Evolutionary conservation across 30 jellyfish, hydroid and myxozoan genomes (phyloP), one percentile per base, ranked within the genome.

Genomic region (Hydractinia echinata): DNA sequence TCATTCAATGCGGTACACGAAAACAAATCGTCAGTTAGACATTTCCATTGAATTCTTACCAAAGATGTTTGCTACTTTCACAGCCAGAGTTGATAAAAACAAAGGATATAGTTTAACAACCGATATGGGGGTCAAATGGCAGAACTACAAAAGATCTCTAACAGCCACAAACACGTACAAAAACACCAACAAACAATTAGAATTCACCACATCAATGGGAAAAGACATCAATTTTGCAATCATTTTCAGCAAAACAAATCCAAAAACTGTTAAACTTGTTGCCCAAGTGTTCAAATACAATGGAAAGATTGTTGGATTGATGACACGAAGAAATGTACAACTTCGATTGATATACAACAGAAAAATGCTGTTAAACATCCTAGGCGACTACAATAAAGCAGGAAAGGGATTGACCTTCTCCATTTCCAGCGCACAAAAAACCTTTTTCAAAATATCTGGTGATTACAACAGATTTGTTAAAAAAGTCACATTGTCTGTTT

Each of bases 41-140:
- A 82, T 79, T 54, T 55, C 93, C 55, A 70, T 94, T 52, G 99
- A 94, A 61, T 94, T 94, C 77, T 76, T 94, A 87, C 99, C 99
- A 13, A 94, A 82, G 82, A 94, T 94, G 99, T 85, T 66, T 72
- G 85, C 86, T 61, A 84, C 54, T 55, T 77, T 87, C 66, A 55
- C 74, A 19, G 96, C 90, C 16, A 85, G 89, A 8, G 44, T 88
- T 54, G 95, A 82, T 84, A 79, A 77, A 68, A 52, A 64, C 16
- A 84, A 87, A 18, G 99, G 96, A 8, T 87, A 88, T 88, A 53
- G 81, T 71, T 67, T 88, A 80, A 79, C 86, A 61, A 84, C 97
- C 20, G 94, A 94, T 67, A 8, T 88, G 77, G 73, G 66, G 53
- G 51, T 88, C 76, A 83, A 78, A 84, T 88, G 96, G 99, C 70